These are phyloP conservation scores for Amblyornis subalaris DNA, from an alignment of 2,113 vertebrate species.

Conservation along the genomic window DNA sequence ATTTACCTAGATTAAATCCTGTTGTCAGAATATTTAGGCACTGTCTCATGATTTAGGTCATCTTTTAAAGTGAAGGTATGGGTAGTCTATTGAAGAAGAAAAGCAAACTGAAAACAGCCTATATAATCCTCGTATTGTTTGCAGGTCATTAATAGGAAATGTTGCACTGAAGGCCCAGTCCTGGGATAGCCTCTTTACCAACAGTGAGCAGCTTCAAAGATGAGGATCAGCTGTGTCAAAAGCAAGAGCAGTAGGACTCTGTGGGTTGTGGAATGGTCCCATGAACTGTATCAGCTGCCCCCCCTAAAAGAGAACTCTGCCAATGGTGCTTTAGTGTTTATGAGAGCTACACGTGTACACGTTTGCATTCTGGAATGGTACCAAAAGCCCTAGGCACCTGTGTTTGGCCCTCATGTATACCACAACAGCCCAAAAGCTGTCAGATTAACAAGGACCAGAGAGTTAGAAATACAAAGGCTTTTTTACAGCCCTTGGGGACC, in stretches of 20 bases:
- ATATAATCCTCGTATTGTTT: not conserved
- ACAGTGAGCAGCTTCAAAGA: not conserved
- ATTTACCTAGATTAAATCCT: not conserved
- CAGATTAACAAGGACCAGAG: rapidly evolving
- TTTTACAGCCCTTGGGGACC: not conserved
- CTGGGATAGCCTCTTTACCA: not conserved
- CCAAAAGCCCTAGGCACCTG: not conserved
- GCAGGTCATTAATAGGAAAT: not conserved
- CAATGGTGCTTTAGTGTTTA: not conserved
- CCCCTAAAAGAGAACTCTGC: not conserved
- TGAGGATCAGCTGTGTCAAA: not conserved
- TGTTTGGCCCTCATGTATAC: not conserved
- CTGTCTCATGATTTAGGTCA: not conserved
- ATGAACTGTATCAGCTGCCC: rapidly evolving
- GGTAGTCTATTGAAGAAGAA: not conserved
- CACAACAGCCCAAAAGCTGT: not conserved
- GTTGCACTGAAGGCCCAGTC: not conserved
- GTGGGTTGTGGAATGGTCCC: not conserved
- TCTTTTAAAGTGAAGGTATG: not conserved
- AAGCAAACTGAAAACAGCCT: not conserved
- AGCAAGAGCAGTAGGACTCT: not conserved
- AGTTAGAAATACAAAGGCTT: not conserved
- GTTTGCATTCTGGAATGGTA: not conserved
- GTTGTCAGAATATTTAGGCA: not conserved
- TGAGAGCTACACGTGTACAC: not conserved